Percentiles rank a stretch among this genome's conserved stretches.
Conservation (phyloP, 2,113 vertebrate genomes). For the Anolis carolinensis region DNA sequence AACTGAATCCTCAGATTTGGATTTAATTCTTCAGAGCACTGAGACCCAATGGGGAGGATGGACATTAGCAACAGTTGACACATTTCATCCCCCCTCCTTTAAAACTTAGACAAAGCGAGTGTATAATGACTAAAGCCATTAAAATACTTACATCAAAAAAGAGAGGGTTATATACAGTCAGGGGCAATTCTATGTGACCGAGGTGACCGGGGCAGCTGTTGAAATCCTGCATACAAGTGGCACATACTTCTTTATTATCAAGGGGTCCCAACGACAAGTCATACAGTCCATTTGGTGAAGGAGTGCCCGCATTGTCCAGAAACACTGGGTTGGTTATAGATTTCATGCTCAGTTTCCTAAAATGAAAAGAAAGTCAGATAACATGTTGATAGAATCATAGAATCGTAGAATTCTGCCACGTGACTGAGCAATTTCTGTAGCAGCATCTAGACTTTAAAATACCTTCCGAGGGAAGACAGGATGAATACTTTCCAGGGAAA, state of each 20-base stretch:
- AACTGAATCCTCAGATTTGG: no score
- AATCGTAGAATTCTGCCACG: no score
- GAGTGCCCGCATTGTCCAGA: conserved; percentile 87
- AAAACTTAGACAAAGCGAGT: neutral
- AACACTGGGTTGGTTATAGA: conserved; percentile 84
- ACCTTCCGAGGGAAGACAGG: no score
- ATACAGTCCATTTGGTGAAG: conserved; percentile 86
- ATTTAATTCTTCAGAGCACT: no score
- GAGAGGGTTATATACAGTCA: conserved; percentile 92
- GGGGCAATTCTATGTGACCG: conserved; percentile 89
- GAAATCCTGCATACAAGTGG: conserved; percentile 93
- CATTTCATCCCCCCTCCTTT: no score
- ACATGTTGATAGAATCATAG: no score
- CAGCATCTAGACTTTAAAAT: no score
- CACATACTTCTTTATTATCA: conserved; percentile 89
- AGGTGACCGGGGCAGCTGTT: conserved; percentile 90
- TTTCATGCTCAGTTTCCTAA: conserved; percentile 92
- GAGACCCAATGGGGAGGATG: no score
- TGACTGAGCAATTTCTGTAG: no score
- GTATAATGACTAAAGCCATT: neutral
- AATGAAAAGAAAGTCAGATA: conserved; percentile 8
- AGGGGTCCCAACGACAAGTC: conserved; percentile 91
- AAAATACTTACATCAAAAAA: conserved; percentile 88
- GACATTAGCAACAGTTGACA: no score
- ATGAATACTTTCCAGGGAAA: no score